phyloP scores from a whole-genome alignment of 2,888 invertebrate species.

The Smittia sp. region DNA sequence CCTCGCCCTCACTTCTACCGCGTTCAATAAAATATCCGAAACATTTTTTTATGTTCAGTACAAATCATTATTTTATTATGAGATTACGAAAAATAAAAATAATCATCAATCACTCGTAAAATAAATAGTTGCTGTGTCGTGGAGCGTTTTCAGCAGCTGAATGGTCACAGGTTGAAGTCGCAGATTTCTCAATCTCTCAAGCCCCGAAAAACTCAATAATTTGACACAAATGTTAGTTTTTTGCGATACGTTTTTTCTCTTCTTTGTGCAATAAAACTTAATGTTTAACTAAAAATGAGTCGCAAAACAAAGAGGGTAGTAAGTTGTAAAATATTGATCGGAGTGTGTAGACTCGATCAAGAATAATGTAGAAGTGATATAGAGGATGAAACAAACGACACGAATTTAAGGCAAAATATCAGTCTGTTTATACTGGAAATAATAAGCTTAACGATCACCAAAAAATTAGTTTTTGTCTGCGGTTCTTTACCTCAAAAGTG shows the following conservation, averaged over 20 bases:
- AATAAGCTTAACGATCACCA: too few relatives aligned
- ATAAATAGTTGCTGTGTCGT: slow-evolving; percentile 27
- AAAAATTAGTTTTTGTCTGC: too few relatives aligned
- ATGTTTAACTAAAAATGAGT: slow-evolving; percentile 9
- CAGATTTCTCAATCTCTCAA: not conserved
- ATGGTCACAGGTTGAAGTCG: not conserved
- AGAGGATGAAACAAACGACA: too few relatives aligned
- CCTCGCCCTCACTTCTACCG: not conserved
- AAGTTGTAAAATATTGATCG: slow-evolving; percentile 25
- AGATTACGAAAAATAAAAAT: slow-evolving; percentile 28
- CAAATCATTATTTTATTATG: slow-evolving; percentile 41
- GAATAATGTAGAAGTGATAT: too few relatives aligned
- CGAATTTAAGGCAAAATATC: too few relatives aligned
- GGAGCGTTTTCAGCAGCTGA: not conserved
- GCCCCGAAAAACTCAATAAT: not conserved
- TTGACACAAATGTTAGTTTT: slow-evolving; percentile 39
- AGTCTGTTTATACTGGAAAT: too few relatives aligned
- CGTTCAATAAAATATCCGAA: slow-evolving; percentile 1
- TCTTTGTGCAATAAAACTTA: slow-evolving; percentile 24
- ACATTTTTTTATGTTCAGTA: slow-evolving; percentile 37
- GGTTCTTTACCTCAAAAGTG: too few relatives aligned
- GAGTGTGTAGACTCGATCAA: not conserved
- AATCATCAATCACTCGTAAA: slow-evolving; percentile 41
- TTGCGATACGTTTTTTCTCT: not conserved
- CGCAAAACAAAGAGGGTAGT: not conserved